These are phyloP conservation scores for Dolichomitus sp. DNA, from an alignment of 2,888 invertebrate genomes.

Conservation along the genomic window DNA sequence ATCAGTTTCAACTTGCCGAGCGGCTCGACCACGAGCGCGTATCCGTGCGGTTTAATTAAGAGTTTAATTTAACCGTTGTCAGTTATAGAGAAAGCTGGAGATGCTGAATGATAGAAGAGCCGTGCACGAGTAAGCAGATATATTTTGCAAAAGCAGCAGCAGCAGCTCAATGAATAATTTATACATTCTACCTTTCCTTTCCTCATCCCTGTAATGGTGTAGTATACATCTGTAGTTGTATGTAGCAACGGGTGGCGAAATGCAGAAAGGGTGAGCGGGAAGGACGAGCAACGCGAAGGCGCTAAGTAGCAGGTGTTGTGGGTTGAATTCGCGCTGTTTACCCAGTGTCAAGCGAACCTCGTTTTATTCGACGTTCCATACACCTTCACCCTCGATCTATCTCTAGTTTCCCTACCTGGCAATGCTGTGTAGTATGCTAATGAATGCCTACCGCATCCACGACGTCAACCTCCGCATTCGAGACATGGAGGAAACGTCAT, in stretches of 20 bases:
- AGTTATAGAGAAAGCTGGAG: slow-evolving; percentile 21
- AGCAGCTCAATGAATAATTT: slow-evolving; percentile 70
- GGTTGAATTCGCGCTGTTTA: slow-evolving; percentile 70
- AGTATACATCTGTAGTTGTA: slow-evolving; percentile 31
- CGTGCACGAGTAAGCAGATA: slow-evolving; percentile 58
- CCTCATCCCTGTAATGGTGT: slow-evolving; percentile 42
- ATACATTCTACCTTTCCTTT: slow-evolving; percentile 65
- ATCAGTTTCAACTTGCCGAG: slow-evolving; percentile 13
- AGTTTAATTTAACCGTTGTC: slow-evolving; percentile 58
- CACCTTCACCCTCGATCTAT: slow-evolving; percentile 17
- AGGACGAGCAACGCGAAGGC: slow-evolving; percentile 47
- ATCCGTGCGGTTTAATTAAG: slow-evolving; percentile 60
- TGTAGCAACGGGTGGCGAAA: slow-evolving; percentile 40
- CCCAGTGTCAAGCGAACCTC: slow-evolving; percentile 57
- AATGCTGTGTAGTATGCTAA: slow-evolving; percentile 71
- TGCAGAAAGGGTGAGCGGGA: slow-evolving; percentile 39
- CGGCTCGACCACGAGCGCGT: slow-evolving; percentile 30
- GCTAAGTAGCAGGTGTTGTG: slow-evolving; percentile 73
- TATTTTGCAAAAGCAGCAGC: slow-evolving; percentile 57
- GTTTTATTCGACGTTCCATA: slow-evolving; percentile 58
- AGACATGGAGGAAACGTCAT: slow-evolving; percentile 55
- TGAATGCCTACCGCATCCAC: slow-evolving; percentile 62
- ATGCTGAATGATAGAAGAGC: slow-evolving; percentile 54
- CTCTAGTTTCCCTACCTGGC: slow-evolving; percentile 59
- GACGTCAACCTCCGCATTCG: slow-evolving; percentile 29